These are phyloP conservation scores for Merodon equestris DNA, from an alignment of 2,888 invertebrate genomes.

Conservation along the genomic window DNA sequence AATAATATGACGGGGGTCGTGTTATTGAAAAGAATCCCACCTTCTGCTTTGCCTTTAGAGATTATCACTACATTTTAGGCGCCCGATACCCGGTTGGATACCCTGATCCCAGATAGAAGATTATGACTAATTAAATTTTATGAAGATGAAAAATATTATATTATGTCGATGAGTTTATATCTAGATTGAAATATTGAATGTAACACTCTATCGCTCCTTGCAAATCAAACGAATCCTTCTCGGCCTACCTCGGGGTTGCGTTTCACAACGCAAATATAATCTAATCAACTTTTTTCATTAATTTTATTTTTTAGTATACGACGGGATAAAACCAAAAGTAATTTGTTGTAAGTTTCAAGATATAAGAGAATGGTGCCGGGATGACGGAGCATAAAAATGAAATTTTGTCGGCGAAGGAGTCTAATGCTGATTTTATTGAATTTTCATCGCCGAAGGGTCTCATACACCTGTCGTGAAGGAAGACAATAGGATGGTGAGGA, in stretches of 20 bases:
- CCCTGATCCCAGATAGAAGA: constrained; percentile 38
- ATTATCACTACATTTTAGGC: constrained; percentile 43
- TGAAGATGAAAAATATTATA: constrained; percentile 44
- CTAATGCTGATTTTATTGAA: not conserved
- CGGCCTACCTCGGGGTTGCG: too few relatives aligned
- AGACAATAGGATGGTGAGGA: too few relatives aligned
- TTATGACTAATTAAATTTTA: constrained; percentile 65
- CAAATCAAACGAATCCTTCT: too few relatives aligned
- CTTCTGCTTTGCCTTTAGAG: not conserved
- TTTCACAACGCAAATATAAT: too few relatives aligned
- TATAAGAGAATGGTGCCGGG: not conserved
- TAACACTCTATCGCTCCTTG: constrained; percentile 12
- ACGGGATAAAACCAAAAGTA: too few relatives aligned
- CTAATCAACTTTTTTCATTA: too few relatives aligned
- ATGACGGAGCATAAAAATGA: not conserved
- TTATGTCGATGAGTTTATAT: not conserved
- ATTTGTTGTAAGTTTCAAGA: too few relatives aligned
- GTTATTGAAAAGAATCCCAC: too few relatives aligned
- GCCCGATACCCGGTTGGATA: constrained; percentile 17
- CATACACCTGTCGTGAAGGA: too few relatives aligned
- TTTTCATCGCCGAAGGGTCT: not conserved
- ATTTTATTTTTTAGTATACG: too few relatives aligned
- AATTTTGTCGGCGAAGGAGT: not conserved
- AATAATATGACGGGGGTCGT: too few relatives aligned
- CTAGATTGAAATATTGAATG: constrained; percentile 27